Conservation (phyloP, 1,140 invertebrate genomes). For the Pinna nobilis region DNA sequence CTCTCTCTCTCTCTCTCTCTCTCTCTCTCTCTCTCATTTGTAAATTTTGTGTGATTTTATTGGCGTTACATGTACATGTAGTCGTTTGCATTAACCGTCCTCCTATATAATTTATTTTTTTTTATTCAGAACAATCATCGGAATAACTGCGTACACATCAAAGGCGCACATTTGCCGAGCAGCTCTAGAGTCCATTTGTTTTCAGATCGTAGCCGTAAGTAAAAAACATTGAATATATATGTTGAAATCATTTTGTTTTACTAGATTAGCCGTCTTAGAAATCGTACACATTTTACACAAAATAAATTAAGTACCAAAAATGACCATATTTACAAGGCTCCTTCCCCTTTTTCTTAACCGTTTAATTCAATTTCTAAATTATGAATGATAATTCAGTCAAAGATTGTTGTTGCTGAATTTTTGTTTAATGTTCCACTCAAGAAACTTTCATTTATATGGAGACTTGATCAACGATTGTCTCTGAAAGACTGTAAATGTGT, state of each 20-base stretch:
- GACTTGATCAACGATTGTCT: too few species aligned
- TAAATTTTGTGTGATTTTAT: neutral
- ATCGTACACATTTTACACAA: neutral
- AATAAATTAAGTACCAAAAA: too few species aligned
- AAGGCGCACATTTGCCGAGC: constrained; percentile 31
- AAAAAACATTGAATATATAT: neutral
- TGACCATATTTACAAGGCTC: too few species aligned
- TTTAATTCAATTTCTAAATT: too few species aligned
- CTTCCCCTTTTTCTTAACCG: too few species aligned
- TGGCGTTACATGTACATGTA: neutral
- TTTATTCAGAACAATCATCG: constrained; percentile 18
- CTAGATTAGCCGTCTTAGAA: neutral
- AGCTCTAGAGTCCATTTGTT: constrained; percentile 25
- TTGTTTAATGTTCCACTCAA: too few species aligned
- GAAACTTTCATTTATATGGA: too few species aligned
- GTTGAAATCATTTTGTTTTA: neutral
- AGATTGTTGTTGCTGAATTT: too few species aligned
- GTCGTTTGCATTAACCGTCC: neutral
- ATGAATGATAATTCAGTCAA: neutral
- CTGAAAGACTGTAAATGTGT: too few species aligned
- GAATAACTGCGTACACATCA: constrained; percentile 12
- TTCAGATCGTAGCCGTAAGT: constrained; percentile 16
- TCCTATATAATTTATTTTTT: neutral
- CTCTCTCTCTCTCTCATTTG: neutral
- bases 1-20: constrained; percentile 1